Evolutionary conservation across 2,113 vertebrate genomes (phyloP).

Genomic region (Delphinapterus leucas): DNA sequence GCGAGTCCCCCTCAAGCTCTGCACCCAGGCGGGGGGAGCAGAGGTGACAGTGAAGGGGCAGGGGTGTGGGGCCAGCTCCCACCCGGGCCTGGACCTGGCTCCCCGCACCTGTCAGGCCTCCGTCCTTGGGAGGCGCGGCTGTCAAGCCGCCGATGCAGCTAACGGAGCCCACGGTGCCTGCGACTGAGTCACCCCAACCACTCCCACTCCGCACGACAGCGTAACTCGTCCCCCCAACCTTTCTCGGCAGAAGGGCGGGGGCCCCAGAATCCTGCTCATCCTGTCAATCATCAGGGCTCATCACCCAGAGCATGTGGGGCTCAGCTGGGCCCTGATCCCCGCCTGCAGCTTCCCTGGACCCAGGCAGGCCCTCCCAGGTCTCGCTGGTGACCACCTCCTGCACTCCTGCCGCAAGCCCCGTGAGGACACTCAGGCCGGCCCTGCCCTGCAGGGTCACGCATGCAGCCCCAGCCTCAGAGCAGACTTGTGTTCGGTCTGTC

Average conservation of each 20-base stretch:
- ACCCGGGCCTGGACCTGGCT: not conserved
- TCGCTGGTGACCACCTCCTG: not conserved
- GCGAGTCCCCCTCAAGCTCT: not conserved
- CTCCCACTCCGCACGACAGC: not conserved
- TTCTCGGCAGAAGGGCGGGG: not conserved
- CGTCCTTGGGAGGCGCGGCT: fast-evolving
- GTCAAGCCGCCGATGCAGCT: fast-evolving
- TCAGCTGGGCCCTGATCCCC: not conserved
- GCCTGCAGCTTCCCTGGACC: not conserved
- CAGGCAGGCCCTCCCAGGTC: not conserved
- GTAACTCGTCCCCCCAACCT: not conserved
- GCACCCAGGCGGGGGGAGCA: not conserved
- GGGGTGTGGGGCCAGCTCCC: not conserved
- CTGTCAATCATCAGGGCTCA: fast-evolving
- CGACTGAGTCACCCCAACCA: fast-evolving
- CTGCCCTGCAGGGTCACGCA: fast-evolving
- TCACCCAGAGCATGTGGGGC: fast-evolving
- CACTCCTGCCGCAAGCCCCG: not conserved
- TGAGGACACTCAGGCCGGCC: not conserved
- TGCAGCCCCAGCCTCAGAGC: fast-evolving
- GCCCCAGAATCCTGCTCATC: not conserved
- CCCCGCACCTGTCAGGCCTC: not conserved
- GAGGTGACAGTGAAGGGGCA: not conserved
- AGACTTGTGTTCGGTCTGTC: not conserved
- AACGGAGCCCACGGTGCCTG: fast-evolving